A percentile compares a stretch with the other conserved stretches of the same genome.
Conservation (phyloP, 2,797 vertebrate genomes). For the Hephaestus fuliginosus region DNA sequence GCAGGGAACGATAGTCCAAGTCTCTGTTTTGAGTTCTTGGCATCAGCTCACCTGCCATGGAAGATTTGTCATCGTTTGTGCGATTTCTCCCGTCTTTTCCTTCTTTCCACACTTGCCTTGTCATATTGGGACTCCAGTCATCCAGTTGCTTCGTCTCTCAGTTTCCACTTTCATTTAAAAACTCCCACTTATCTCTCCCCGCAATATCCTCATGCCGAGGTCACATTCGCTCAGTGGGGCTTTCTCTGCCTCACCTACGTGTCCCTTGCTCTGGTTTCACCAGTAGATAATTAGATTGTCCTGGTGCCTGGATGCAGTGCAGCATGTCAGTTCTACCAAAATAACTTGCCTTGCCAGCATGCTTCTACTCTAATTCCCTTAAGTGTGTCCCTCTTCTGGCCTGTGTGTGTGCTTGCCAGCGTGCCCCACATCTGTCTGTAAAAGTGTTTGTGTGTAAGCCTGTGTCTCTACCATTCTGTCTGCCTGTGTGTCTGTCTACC, state of each 20-base stretch:
- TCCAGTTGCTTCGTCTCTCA: not conserved
- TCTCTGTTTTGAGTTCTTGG: constrained; percentile 51
- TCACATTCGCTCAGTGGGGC: constrained; percentile 20
- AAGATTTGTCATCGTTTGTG: constrained; percentile 45
- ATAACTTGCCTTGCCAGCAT: constrained; percentile 70
- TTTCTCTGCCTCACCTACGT: constrained; percentile 41
- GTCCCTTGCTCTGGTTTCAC: constrained; percentile 54
- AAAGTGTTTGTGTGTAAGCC: constrained; percentile 42
- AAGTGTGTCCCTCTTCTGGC: constrained; percentile 60
- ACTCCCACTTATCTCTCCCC: constrained; percentile 21
- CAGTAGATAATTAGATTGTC: constrained; percentile 71
- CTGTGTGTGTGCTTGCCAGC: constrained; percentile 22
- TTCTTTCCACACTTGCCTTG: constrained; percentile 11
- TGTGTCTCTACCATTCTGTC: constrained; percentile 48
- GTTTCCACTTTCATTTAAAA: constrained; percentile 41
- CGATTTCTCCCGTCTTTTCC: constrained; percentile 16
- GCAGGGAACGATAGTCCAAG: constrained; percentile 19
- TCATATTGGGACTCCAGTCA: constrained; percentile 12
- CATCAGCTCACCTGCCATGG: constrained; percentile 33
- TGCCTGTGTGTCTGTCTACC: constrained; percentile 32
- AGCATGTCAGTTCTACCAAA: constrained; percentile 71
- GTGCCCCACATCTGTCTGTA: constrained; percentile 53
- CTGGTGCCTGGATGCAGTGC: constrained; percentile 66
- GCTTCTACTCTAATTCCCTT: constrained; percentile 63
- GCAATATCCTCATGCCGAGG: constrained; percentile 19